phyloP scores from a whole-genome alignment of 2,888 invertebrate species.

The Ellobium chinense region DNA sequence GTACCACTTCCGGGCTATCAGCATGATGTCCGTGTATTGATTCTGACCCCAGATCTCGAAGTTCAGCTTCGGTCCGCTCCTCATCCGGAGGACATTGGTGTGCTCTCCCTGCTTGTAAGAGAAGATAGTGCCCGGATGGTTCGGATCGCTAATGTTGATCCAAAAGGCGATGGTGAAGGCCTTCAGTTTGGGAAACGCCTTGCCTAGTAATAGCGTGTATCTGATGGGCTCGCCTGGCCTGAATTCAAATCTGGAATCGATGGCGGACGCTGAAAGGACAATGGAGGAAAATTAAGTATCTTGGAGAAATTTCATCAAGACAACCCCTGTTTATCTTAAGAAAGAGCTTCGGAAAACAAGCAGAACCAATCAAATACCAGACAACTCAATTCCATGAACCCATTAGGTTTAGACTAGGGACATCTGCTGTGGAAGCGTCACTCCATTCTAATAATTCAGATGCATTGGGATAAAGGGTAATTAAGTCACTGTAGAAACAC shows the following conservation, averaged over 20 bases:
- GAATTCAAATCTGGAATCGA: conserved; percentile 75
- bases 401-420: too few relatives aligned
- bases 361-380: too few relatives aligned
- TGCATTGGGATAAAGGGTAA: too few relatives aligned
- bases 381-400: too few relatives aligned
- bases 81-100: conserved; percentile 64
- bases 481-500: too few relatives aligned
- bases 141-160: conserved; percentile 65
- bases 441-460: too few relatives aligned
- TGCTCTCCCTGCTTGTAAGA: conserved; percentile 67
- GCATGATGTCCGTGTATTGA: conserved; percentile 58
- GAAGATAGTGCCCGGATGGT: conserved; percentile 65
- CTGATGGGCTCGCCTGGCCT: conserved; percentile 60
- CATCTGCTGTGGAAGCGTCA: too few relatives aligned
- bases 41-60: conserved; percentile 62
- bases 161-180: conserved; percentile 76
- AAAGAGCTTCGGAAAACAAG: too few relatives aligned
- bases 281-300: too few relatives aligned
- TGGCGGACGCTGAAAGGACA: conserved; percentile 75
- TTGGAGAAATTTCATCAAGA: too few relatives aligned
- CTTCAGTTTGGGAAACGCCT: conserved; percentile 72
- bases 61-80: conserved; percentile 65
- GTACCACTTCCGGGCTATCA: conserved; percentile 66
- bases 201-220: conserved; percentile 72
- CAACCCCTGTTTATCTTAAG: too few relatives aligned